Evolutionary conservation across 2,888 invertebrate genomes (phyloP).

Genomic region (Baronia brevicornis): DNA sequence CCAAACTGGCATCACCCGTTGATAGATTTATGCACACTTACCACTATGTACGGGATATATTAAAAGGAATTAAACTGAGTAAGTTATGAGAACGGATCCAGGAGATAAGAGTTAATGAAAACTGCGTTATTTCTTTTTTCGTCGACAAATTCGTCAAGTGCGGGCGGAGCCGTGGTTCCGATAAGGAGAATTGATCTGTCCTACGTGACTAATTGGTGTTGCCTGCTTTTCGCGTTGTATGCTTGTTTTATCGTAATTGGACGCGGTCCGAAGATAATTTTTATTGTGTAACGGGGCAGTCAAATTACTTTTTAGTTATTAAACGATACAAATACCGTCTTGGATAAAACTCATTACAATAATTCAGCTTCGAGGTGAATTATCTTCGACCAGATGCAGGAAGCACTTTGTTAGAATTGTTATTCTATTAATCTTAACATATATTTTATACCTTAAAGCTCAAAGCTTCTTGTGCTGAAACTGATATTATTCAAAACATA

Average conservation of each 20-base stretch:
- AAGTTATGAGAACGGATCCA: constrained; percentile 56
- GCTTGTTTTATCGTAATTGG: constrained; percentile 28
- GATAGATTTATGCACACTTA: constrained; percentile 65
- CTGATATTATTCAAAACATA: too few species aligned
- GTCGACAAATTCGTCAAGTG: constrained; percentile 52
- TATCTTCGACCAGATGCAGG: too few species aligned
- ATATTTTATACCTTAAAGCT: too few species aligned
- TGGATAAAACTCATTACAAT: constrained; percentile 11
- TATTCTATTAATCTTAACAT: too few species aligned
- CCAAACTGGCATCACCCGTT: constrained; percentile 65
- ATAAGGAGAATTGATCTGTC: constrained; percentile 58
- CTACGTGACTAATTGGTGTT: constrained; percentile 31
- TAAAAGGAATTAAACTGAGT: constrained; percentile 66
- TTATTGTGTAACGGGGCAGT: constrained; percentile 18
- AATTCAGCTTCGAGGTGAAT: constrained; percentile 1
- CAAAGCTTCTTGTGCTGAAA: too few species aligned
- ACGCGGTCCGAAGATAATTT: constrained; percentile 25
- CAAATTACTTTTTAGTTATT: constrained; percentile 17
- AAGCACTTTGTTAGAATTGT: too few species aligned
- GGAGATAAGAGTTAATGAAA: constrained; percentile 66
- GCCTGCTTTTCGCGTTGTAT: constrained; percentile 21
- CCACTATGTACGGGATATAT: constrained; percentile 53
- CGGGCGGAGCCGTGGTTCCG: constrained; percentile 24
- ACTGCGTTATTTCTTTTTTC: constrained; percentile 42
- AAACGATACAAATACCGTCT: constrained; percentile 8